phyloP scores from a whole-genome alignment of 2,113 vertebrate species.

The Brachyhypopomus occidentalis region DNA sequence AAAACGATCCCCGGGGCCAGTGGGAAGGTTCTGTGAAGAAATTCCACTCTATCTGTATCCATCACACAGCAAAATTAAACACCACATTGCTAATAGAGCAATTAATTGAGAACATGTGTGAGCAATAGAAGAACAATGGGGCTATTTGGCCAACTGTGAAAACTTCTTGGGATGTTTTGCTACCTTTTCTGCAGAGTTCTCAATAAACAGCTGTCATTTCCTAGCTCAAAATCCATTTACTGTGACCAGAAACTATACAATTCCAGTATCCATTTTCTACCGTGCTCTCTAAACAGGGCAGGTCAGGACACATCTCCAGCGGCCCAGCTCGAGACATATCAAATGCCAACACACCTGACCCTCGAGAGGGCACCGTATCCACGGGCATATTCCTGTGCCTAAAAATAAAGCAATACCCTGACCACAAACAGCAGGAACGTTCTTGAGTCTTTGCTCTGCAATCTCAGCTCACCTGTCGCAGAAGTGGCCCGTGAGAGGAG shows the following conservation, averaged over 20 bases:
- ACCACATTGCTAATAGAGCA: constrained; percentile 6
- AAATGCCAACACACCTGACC: constrained; percentile 21
- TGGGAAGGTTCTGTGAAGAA: constrained; percentile 6
- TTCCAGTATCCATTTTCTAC: constrained; percentile 13
- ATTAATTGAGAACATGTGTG: constrained; percentile 35
- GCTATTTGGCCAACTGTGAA: not conserved
- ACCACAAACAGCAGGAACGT: constrained; percentile 2
- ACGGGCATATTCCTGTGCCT: constrained; percentile 1
- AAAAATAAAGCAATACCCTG: constrained; percentile 15
- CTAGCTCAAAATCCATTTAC: not conserved
- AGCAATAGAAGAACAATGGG: not conserved
- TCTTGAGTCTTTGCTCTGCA: constrained; percentile 36
- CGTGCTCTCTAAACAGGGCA: constrained; percentile 30
- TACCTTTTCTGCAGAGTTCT: not conserved
- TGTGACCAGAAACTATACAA: not conserved
- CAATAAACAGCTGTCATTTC: not conserved
- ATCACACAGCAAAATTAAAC: not conserved
- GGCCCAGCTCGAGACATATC: constrained; percentile 6
- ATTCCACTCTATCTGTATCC: constrained; percentile 17
- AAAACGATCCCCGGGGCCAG: constrained; percentile 7
- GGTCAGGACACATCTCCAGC: constrained; percentile 23
- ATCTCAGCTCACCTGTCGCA: constrained; percentile 92
- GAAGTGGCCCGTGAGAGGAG: constrained; percentile 89
- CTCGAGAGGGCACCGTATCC: constrained; percentile 18
- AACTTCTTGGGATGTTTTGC: constrained; percentile 11